Conservation (phyloP, 2,888 invertebrate species). For the Barypeithes pellucidus region DNA sequence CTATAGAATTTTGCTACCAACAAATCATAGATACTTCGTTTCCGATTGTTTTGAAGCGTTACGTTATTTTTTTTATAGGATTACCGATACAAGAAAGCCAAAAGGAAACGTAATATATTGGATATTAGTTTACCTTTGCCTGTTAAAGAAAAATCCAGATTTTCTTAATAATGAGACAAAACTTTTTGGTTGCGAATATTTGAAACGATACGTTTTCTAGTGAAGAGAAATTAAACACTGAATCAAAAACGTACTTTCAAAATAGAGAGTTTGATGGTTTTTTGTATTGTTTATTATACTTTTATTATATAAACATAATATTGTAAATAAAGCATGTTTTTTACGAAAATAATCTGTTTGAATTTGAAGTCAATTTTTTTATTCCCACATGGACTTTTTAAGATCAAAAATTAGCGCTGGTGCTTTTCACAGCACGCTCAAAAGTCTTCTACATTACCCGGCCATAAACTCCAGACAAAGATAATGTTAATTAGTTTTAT, state of each 20-base stretch:
- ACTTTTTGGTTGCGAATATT: background rate
- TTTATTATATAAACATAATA: conserved; percentile 27
- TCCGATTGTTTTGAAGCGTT: conserved; percentile 2
- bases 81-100: conserved; percentile 65
- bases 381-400: too few species aligned
- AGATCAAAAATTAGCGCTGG: too few species aligned
- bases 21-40: background rate
- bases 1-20: conserved; percentile 4
- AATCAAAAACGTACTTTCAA: background rate
- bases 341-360: too few species aligned
- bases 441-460: too few species aligned
- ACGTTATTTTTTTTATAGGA: conserved; percentile 63
- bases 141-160: conserved; percentile 56
- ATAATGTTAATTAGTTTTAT: too few species aligned
- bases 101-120: conserved; percentile 63
- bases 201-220: conserved; percentile 14
- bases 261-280: background rate
- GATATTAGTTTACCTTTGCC: conserved; percentile 61
- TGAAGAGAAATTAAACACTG: background rate
- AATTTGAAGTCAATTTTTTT: too few species aligned
- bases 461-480: too few species aligned
- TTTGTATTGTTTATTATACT: conserved; percentile 24
- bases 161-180: conserved; percentile 12
- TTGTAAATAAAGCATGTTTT: conserved; percentile 40
- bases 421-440: too few species aligned